Evolutionary conservation across 37 sponge, comb jelly and placozoan species (phyloP).

Genomic region (Agelas oroides): DNA sequence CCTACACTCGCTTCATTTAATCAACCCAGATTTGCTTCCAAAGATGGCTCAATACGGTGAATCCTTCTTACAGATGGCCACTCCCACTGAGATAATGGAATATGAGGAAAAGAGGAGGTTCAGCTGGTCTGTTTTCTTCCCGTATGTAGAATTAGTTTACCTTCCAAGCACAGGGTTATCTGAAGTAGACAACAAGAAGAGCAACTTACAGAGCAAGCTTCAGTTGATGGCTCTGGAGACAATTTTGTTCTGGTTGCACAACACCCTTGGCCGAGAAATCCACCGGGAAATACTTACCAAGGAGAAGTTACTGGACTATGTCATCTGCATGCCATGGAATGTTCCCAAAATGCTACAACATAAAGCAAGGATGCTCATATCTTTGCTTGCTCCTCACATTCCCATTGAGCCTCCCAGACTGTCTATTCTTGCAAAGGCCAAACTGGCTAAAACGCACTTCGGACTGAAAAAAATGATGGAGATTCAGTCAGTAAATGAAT

Average conservation of each 20-base stretch:
- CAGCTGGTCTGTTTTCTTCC: slow-evolving; percentile 37
- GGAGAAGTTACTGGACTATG: slow-evolving; percentile 36
- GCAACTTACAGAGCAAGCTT: not conserved
- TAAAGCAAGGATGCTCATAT: not conserved
- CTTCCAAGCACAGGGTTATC: slow-evolving; percentile 3
- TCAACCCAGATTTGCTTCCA: not conserved
- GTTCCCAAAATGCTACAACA: not conserved
- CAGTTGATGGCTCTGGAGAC: not conserved
- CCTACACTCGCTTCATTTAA: slow-evolving; percentile 12
- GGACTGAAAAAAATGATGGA: slow-evolving; percentile 27
- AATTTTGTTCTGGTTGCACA: slow-evolving; percentile 28
- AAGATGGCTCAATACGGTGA: not conserved
- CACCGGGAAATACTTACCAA: slow-evolving; percentile 28
- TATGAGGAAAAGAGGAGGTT: slow-evolving; percentile 24
- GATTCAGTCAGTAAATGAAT: not conserved
- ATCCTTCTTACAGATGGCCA: slow-evolving; percentile 6
- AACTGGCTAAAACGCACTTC: slow-evolving; percentile 30
- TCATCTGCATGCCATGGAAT: slow-evolving; percentile 37
- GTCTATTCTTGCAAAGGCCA: slow-evolving; percentile 18
- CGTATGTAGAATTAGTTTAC: slow-evolving; percentile 37
- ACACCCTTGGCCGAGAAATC: not conserved
- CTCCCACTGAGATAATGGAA: slow-evolving; percentile 4
- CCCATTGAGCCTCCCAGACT: slow-evolving; percentile 27
- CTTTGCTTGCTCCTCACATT: not conserved
- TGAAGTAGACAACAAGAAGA: not conserved